Conservation (phyloP, 1,140 invertebrate species). For the Paramacrobiotus metropolitanus region DNA sequence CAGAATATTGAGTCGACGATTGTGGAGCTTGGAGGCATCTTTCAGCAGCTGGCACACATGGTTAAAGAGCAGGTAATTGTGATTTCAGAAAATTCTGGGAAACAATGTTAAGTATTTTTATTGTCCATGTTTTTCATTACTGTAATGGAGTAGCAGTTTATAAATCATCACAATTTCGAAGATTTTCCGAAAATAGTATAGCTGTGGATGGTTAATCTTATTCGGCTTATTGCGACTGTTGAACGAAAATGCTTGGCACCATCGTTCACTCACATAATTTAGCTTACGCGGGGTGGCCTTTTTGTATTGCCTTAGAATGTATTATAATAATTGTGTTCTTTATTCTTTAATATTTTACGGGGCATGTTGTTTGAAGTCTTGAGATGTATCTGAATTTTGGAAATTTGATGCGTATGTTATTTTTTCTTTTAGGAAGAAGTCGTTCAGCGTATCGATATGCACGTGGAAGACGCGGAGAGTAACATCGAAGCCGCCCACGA, state of each 20-base stretch:
- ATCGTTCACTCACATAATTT: too few relatives aligned
- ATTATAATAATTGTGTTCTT: too few relatives aligned
- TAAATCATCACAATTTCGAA: too few relatives aligned
- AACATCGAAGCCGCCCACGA: slow-evolving; percentile 92
- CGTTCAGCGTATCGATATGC: slow-evolving; percentile 86
- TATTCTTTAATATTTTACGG: not conserved
- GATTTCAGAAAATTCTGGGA: not conserved
- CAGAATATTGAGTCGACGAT: slow-evolving; percentile 97
- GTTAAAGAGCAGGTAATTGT: slow-evolving; percentile 64
- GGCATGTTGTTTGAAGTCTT: not conserved
- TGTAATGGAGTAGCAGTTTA: too few relatives aligned
- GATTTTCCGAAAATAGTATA: too few relatives aligned
- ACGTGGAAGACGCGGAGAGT: slow-evolving; percentile 78
- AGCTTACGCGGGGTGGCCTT: too few relatives aligned
- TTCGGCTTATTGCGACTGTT: too few relatives aligned
- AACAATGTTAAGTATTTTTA: too few relatives aligned
- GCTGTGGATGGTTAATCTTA: too few relatives aligned
- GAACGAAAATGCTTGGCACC: too few relatives aligned
- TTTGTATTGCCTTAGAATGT: too few relatives aligned
- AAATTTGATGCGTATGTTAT: not conserved
- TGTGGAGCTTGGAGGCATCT: slow-evolving; percentile 93
- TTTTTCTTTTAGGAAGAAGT: slow-evolving; percentile 46
- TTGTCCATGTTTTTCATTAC: too few relatives aligned
- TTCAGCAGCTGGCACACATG: slow-evolving; percentile 90
- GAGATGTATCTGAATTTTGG: not conserved